phyloP scores from a whole-genome alignment of 2,113 vertebrate genomes.

The Hemiprocne comata region DNA sequence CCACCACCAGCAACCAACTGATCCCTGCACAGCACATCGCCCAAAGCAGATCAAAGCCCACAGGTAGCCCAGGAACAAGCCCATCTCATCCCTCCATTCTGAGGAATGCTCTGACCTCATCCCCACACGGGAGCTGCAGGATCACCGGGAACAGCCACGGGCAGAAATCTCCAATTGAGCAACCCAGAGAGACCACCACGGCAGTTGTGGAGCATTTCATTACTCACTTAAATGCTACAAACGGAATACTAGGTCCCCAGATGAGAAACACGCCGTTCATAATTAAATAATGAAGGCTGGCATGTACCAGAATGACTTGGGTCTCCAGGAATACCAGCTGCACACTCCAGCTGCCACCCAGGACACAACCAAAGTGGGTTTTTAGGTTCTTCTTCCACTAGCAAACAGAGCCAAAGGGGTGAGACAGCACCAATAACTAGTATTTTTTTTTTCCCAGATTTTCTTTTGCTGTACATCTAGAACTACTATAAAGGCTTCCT shows the following conservation, averaged over 20 bases:
- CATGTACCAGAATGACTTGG: neutral
- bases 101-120: accelerated
- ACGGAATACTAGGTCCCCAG: neutral
- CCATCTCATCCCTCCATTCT: neutral
- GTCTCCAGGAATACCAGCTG: neutral
- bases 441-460: neutral
- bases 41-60: neutral
- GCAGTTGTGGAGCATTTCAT: neutral
- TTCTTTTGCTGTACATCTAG: neutral
- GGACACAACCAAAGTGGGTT: neutral
- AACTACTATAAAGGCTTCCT: neutral
- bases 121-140: accelerated
- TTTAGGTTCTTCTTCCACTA: neutral
- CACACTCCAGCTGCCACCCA: neutral
- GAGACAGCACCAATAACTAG: neutral
- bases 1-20: neutral
- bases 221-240: neutral
- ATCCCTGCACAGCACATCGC: accelerated
- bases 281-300: neutral
- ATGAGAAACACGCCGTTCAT: neutral
- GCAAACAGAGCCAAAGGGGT: neutral
- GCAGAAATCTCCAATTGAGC: neutral
- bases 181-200: neutral
- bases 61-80: neutral
- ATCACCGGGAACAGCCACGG: neutral